Percentiles rank a stretch among this genome's conserved stretches.
Evolutionary conservation across 2,113 vertebrate genomes (phyloP).

Genomic region (Paramisgurnus dabryanus): DNA sequence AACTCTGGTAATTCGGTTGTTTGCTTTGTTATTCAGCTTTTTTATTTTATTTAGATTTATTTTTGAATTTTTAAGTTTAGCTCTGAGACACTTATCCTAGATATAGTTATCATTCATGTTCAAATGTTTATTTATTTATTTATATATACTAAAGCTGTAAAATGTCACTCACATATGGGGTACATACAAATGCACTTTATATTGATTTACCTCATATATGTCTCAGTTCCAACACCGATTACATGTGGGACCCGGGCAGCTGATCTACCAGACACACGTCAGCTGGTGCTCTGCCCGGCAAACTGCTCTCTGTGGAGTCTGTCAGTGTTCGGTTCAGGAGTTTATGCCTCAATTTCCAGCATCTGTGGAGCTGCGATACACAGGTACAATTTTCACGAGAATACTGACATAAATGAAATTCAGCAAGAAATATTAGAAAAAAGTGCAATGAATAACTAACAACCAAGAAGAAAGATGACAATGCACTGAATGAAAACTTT

Average conservation of each 20-base stretch:
- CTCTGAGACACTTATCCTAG: neutral
- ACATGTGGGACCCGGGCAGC: slow-evolving; percentile 82
- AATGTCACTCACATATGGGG: neutral
- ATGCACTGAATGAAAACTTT: too few relatives aligned
- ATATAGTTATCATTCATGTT: neutral
- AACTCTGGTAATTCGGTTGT: too few relatives aligned
- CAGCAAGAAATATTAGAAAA: neutral
- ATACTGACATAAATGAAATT: neutral
- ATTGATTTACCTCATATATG: neutral
- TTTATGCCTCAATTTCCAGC: slow-evolving; percentile 90
- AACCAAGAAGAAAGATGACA: neutral
- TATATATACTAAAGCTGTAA: too few relatives aligned
- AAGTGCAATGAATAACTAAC: neutral
- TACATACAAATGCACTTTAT: too few relatives aligned
- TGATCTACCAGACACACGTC: slow-evolving; percentile 76
- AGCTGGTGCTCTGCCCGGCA: slow-evolving; percentile 83
- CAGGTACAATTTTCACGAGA: slow-evolving; percentile 72
- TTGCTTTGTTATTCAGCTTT: too few relatives aligned
- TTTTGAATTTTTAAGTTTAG: neutral
- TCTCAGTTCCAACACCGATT: slow-evolving; percentile 76
- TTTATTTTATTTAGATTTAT: neutral
- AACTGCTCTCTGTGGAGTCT: slow-evolving; percentile 77
- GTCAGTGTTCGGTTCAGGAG: slow-evolving; percentile 83
- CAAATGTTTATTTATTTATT: neutral
- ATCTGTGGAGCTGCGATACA: slow-evolving; percentile 91